These are phyloP conservation scores for Zaprionus taronus DNA, from an alignment of 1,140 invertebrate genomes.

Conservation along the genomic window DNA sequence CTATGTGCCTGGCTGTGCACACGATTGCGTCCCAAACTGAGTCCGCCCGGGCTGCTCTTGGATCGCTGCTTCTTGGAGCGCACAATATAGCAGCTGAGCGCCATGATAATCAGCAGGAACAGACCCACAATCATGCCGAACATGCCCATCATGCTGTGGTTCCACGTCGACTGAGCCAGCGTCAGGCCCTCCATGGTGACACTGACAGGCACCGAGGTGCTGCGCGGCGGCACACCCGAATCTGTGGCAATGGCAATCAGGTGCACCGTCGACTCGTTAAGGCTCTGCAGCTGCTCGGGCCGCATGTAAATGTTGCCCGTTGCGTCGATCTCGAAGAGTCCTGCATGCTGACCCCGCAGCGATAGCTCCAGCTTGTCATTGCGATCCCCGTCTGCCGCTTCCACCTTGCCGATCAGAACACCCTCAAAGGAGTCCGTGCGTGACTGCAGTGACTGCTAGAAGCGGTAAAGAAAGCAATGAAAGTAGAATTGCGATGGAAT, in stretches of 20 bases:
- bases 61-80: slow-evolving; percentile 69
- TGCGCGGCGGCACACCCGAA: slow-evolving; percentile 84
- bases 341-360: slow-evolving; percentile 89
- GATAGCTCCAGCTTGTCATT: slow-evolving; percentile 89
- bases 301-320: slow-evolving; percentile 86
- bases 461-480: background rate
- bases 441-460: slow-evolving; percentile 71
- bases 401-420: slow-evolving; percentile 87
- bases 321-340: slow-evolving; percentile 86
- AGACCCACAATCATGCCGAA: slow-evolving; percentile 75
- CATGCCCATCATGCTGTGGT: slow-evolving; percentile 74
- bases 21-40: slow-evolving; percentile 71
- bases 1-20: slow-evolving; percentile 83
- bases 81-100: slow-evolving; percentile 78
- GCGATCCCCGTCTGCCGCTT: slow-evolving; percentile 92
- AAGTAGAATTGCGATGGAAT: background rate
- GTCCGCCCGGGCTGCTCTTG: slow-evolving; percentile 59
- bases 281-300: slow-evolving; percentile 72
- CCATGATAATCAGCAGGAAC: slow-evolving; percentile 77
- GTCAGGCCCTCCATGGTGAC: slow-evolving; percentile 80
- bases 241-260: slow-evolving; percentile 92
- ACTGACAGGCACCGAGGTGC: slow-evolving; percentile 80
- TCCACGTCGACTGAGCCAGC: slow-evolving; percentile 73
- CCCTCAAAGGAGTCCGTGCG: slow-evolving; percentile 76
- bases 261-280: slow-evolving; percentile 87